Evolutionary conservation across 2,113 vertebrate species (phyloP), one percentile per base, ranked within the genome.

Genomic region (Entelurus aequoreus): DNA sequence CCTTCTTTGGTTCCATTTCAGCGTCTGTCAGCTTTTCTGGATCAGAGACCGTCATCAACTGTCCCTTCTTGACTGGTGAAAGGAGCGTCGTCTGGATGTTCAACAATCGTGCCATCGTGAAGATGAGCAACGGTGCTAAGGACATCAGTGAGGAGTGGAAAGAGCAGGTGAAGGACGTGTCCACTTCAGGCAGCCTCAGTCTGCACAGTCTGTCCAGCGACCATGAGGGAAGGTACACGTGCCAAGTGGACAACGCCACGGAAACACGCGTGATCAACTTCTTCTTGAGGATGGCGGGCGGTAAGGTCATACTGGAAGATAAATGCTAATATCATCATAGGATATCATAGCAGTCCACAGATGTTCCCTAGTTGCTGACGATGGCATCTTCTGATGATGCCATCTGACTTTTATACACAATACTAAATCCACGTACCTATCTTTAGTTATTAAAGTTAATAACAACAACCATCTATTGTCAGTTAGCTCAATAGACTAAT

Each of bases 201-300:
- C 59, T 87, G 2, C 5, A 38, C 2, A 6, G 40, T 2, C 48
- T 77, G 21, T 52, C 64, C 6, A 4, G 8, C 10, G 0, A 49
- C 0, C 60, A 65, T 0, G 6, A 62, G 5, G 83, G 86, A 21
- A 47, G 5, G 0, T 88, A 85, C 74, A 85, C 47, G 0, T 88
- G 86, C 66, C 62, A 70, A 21, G 10, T 72, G 15, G 52, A 13
- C 5, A 6, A 58, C 1, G 4, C 19, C 0, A 21, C 65, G 2
- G 59, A 60, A 11, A 78, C 58, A 0, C 1, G 9, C 2, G 8
- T 78, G 4, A 54, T 6, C 5, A 12, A 16, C 66, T 59, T 55
- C 37, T 5, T 47, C 3, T 49, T 81, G n/a, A 36, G 5, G 5
- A 63, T 52, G 44, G 5, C 42, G 7, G 0, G 5, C 52, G 19